phyloP scores from a whole-genome alignment of 2,888 invertebrate genomes.

The Atherix ibis region DNA sequence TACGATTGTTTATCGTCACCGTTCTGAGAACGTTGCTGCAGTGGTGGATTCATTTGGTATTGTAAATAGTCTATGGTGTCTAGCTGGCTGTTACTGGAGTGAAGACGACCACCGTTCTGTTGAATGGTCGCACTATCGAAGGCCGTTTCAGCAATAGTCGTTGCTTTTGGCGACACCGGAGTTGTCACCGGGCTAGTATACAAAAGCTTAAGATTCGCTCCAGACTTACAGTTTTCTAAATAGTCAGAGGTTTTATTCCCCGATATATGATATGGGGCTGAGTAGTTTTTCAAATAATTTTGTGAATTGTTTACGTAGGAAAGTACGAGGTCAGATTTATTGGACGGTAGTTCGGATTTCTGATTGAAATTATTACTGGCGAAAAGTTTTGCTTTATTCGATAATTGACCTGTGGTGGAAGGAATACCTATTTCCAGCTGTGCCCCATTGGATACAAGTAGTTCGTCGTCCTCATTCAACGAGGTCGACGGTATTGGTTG shows the following conservation, averaged over 20 bases:
- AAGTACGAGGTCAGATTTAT: constrained; percentile 28
- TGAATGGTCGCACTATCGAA: not conserved
- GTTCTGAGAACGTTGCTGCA: constrained; percentile 1
- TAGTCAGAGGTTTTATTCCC: constrained; percentile 5
- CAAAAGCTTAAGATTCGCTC: constrained; percentile 23
- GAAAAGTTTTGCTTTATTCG: constrained; percentile 12
- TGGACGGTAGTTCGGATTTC: constrained; percentile 11
- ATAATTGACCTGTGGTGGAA: constrained; percentile 8
- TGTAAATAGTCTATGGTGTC: constrained; percentile 9
- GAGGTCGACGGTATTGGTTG: constrained; percentile 19
- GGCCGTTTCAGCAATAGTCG: constrained; percentile 5
- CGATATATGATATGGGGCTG: constrained; percentile 8
- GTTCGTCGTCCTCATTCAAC: constrained; percentile 16
- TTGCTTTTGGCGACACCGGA: no score
- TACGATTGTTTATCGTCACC: constrained; percentile 3
- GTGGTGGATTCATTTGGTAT: constrained; percentile 7
- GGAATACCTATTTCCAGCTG: constrained; percentile 33
- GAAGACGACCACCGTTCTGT: not conserved
- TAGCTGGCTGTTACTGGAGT: constrained; percentile 7
- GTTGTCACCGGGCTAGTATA: no score
- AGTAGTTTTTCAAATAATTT: constrained; percentile 6
- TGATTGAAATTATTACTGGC: constrained; percentile 8
- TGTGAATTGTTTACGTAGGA: constrained; percentile 22
- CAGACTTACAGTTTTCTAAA: constrained; percentile 9
- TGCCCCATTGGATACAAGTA: constrained; percentile 20